Evolutionary conservation across 2,113 vertebrate genomes (phyloP).

Genomic region (Brachyhypopomus gauderio): DNA sequence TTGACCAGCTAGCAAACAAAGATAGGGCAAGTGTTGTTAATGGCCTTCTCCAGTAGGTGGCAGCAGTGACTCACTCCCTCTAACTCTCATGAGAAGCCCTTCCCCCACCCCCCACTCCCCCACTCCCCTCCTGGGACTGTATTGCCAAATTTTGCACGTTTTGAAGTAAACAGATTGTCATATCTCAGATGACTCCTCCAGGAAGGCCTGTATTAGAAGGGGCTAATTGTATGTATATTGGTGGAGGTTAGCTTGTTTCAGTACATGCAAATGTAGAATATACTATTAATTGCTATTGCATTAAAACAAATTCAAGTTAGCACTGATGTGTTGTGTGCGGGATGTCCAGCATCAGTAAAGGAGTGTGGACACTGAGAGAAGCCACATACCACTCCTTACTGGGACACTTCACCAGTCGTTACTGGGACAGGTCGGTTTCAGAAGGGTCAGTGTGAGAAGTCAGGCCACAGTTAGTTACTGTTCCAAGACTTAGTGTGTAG

Average conservation of each 20-base stretch:
- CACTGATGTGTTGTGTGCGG: neutral
- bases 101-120: neutral
- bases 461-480: neutral
- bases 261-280: neutral
- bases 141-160: no score
- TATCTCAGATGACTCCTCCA: neutral
- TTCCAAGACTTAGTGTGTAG: neutral
- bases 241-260: neutral
- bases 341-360: neutral
- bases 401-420: no score
- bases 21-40: neutral
- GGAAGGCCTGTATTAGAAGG: neutral
- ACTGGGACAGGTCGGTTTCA: no score
- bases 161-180: no score
- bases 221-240: neutral
- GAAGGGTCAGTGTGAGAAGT: neutral
- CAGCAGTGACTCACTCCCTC: constrained; percentile 27
- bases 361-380: neutral
- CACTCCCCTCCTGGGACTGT: neutral
- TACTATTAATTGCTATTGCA: neutral
- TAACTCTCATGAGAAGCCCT: neutral
- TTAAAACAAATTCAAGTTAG: neutral
- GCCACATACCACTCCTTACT: no score
- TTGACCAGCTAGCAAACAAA: no score
- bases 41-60: constrained; percentile 39